Conservation (phyloP, 92 coral and sea anemone species). For the Blastomussa wellsi region DNA sequence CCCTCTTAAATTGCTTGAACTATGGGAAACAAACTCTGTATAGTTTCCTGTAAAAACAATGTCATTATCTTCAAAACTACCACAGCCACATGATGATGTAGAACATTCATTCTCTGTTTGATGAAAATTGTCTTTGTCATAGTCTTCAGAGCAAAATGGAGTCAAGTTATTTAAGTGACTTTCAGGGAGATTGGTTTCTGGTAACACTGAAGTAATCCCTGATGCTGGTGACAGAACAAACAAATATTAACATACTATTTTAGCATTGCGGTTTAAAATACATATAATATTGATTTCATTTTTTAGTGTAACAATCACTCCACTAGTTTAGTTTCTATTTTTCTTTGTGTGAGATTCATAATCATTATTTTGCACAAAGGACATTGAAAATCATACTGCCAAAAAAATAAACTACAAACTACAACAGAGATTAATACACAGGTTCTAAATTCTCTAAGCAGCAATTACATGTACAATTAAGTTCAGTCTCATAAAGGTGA, state of each 20-base stretch:
- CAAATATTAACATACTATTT: neutral
- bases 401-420: no score
- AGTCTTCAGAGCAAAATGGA: slow-evolving; percentile 12
- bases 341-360: slow-evolving; percentile 12
- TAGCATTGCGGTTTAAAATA: no score
- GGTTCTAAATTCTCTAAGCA: no score
- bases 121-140: no score
- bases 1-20: slow-evolving; percentile 43
- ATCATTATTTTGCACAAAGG: slow-evolving; percentile 3
- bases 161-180: neutral
- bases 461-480: no score
- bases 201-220: slow-evolving; percentile 4
- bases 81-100: slow-evolving; percentile 6
- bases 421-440: no score
- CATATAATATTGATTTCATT: slow-evolving; percentile 4
- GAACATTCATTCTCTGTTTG: slow-evolving; percentile 26
- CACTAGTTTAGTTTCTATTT: neutral
- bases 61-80: slow-evolving; percentile 23
- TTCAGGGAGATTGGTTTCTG: slow-evolving; percentile 14
- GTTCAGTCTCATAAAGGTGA: no score
- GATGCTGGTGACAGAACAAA: neutral
- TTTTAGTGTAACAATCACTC: neutral
- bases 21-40: slow-evolving; percentile 17
- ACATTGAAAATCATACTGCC: no score
- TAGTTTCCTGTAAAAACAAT: slow-evolving; percentile 22